These are phyloP conservation scores for Cephus cinctus DNA, from an alignment of 1,140 invertebrate species.

Conservation along the genomic window DNA sequence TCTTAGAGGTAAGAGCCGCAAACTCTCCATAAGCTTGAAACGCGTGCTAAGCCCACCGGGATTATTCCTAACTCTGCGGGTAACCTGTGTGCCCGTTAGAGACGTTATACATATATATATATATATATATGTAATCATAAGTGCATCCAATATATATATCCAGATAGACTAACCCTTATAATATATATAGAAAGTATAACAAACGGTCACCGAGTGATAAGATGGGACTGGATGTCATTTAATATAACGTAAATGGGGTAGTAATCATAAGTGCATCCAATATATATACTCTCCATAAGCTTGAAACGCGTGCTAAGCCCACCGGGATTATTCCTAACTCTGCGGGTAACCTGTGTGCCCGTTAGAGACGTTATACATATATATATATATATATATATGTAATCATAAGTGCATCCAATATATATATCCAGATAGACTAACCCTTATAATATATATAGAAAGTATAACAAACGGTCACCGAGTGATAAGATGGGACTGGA, in stretches of 20 bases:
- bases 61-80: slow-evolving; percentile 2
- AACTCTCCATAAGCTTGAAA: slow-evolving; percentile 7
- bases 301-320: slow-evolving; percentile 3
- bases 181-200: neutral
- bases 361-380: too few species aligned
- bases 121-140: neutral
- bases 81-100: neutral
- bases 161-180: neutral
- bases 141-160: slow-evolving; percentile 5
- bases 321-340: slow-evolving; percentile 3
- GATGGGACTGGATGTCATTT: neutral
- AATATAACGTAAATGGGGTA: neutral
- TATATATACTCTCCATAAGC: slow-evolving; percentile 7
- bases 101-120: too few species aligned
- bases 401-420: too few species aligned
- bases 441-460: neutral
- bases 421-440: slow-evolving; percentile 1
- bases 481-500: neutral
- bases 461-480: neutral
- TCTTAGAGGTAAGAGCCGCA: neutral
- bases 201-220: too few species aligned
- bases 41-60: neutral
- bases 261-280: neutral
- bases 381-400: too few species aligned
- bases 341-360: neutral